These are phyloP conservation scores for Osedax frankpressi DNA, from an alignment of 2,888 invertebrate species.

Conservation along the genomic window DNA sequence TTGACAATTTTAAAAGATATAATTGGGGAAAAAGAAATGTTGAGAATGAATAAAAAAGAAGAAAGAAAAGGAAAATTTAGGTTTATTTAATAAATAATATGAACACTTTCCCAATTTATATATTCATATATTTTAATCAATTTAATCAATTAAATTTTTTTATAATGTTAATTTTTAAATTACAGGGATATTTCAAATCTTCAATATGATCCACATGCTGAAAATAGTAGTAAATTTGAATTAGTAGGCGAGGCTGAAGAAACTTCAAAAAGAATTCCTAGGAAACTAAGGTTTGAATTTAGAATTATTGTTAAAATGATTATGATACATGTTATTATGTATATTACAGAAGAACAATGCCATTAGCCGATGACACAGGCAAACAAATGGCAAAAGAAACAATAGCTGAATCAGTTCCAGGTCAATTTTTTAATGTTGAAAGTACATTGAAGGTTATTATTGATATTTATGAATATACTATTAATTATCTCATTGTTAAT, in stretches of 20 bases:
- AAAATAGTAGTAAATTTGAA: slow-evolving; percentile 31
- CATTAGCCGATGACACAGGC: background rate
- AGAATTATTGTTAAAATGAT: too few species aligned
- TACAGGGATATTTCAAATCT: slow-evolving; percentile 30
- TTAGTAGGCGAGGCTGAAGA: slow-evolving; percentile 17
- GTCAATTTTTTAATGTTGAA: background rate
- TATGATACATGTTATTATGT: too few species aligned
- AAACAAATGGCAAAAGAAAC: background rate
- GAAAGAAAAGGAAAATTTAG: background rate
- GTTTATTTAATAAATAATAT: too few species aligned
- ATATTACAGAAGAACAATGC: background rate
- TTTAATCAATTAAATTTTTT: too few species aligned
- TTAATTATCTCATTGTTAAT: too few species aligned
- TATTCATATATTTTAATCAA: too few species aligned
- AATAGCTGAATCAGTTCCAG: background rate
- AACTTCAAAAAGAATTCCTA: background rate
- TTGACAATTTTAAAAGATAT: background rate
- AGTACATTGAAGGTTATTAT: background rate
- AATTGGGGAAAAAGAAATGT: background rate
- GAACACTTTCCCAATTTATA: too few species aligned
- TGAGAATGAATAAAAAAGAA: background rate
- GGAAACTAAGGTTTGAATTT: background rate
- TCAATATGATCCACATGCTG: slow-evolving; percentile 30
- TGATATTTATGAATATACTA: too few species aligned
- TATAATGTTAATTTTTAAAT: too few species aligned